A percentile compares a stretch with the other conserved stretches of the same genome.
phyloP scores from a whole-genome alignment of 2,797 vertebrate species.

The Hafferia zeledoni region DNA sequence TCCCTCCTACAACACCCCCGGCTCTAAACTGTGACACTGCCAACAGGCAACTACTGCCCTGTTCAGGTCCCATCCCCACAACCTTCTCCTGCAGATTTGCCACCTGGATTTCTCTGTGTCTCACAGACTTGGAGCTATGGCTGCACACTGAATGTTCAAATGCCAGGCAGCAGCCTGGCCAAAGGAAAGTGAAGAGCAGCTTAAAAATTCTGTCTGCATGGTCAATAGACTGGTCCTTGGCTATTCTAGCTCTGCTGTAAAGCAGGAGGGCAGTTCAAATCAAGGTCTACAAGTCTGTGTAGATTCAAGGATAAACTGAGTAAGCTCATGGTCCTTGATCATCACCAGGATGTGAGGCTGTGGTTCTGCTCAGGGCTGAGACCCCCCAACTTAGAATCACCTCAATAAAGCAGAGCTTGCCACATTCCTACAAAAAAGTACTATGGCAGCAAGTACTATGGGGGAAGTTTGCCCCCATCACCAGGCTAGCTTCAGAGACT shows the following conservation, averaged over 20 bases:
- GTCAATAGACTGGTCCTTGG: rapidly evolving
- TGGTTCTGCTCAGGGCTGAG: neutral
- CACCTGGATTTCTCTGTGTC: neutral
- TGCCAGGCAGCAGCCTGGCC: rapidly evolving
- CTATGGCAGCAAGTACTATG: neutral
- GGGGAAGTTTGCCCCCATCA: neutral
- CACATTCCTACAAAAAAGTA: neutral
- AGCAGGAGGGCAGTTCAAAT: neutral
- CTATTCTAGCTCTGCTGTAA: neutral
- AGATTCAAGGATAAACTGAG: neutral
- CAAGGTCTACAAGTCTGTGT: rapidly evolving
- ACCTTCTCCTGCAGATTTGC: neutral
- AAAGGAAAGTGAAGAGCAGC: neutral
- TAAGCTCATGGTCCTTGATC: neutral
- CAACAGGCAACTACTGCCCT: neutral
- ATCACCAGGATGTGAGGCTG: neutral
- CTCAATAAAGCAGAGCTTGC: neutral
- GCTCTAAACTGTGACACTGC: neutral
- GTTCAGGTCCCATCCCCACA: neutral
- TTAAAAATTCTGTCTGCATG: neutral
- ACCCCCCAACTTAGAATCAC: neutral
- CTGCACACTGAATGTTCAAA: neutral
- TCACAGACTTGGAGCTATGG: neutral
- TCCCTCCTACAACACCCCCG: rapidly evolving
- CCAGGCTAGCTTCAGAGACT: neutral